Evolutionary conservation across 2,113 vertebrate species (phyloP), one percentile per base, ranked within the genome.

Genomic region (Cepphus grylle): DNA sequence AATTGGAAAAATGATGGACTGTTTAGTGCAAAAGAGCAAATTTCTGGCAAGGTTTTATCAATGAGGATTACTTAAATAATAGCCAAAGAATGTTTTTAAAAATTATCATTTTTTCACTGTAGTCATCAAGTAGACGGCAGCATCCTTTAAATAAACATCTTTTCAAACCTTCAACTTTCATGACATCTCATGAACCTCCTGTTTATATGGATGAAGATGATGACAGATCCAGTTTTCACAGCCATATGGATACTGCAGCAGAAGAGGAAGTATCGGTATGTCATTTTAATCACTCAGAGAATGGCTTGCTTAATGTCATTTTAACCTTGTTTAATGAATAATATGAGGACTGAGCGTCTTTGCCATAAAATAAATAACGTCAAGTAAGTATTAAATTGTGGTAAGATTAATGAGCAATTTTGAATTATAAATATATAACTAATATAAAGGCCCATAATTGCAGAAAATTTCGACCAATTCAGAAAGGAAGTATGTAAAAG

Each of bases 161-260:
- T 97, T 99, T 99, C 98, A 98, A 99, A 96, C 99, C 99, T 65
- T 99, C 99, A 96, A 99, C 99, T 94, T 99, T 99, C 97, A 99
- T 99, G 98, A 99, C 99, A 74, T 99, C 99, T 58, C 99, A 99
- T 50, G 99, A 99, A 97, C 99, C 99, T 73, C 99, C 99, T 11
- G 99, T 99, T 94, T 99, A 98, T 96, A 99, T 99, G 99, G 99
- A 99, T 66, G 99, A 99, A 49, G 99, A 99, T 9, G 99, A 99
- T 65, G 99, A 99, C 96, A 98, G 98, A 55, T 97, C 98, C n/a
- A 98, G 98, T 91, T 99, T 98, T 96, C 98, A 99, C 94, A 97
- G 98, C 97, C 97, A 98, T 94, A 96, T 98, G 94, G 99, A 98
- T 97, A 98, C 99, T 97, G 97, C 98, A 77, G 92, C 97, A 3